Evolutionary conservation across 1,140 invertebrate genomes (phyloP).

Genomic region (Diachasmimorpha longicaudata): DNA sequence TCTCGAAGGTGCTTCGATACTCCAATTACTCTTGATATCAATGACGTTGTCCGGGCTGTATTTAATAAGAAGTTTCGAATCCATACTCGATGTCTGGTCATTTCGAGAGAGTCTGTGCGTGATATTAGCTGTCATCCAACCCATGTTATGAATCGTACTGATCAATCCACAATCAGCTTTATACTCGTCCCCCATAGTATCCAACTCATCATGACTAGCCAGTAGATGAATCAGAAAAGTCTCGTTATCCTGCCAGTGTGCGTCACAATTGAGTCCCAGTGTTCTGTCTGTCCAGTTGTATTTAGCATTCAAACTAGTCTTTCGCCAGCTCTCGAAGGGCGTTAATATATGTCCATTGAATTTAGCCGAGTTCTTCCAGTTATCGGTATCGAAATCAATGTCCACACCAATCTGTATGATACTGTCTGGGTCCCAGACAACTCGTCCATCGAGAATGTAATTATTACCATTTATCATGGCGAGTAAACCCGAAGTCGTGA

Average conservation of each 20-base stretch:
- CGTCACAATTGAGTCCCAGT: conserved; percentile 52
- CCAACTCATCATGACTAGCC: conserved; percentile 50
- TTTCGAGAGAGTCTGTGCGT: conserved; percentile 60
- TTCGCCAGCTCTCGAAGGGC: conserved; percentile 76
- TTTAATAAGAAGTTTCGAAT: conserved; percentile 63
- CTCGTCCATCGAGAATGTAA: conserved; percentile 56
- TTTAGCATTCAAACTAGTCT: conserved; percentile 69
- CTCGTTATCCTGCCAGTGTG: conserved; percentile 68
- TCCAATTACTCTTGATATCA: conserved; percentile 66
- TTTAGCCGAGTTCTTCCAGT: conserved; percentile 51
- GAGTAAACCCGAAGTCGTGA: conserved; percentile 67
- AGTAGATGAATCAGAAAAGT: conserved; percentile 62
- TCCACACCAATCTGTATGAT: conserved; percentile 62
- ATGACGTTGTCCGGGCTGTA: conserved; percentile 65
- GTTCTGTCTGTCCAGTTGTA: conserved; percentile 52
- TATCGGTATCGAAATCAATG: conserved; percentile 60
- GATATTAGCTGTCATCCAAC: conserved; percentile 63
- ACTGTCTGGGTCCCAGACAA: conserved; percentile 67
- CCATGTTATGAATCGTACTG: conserved; percentile 67
- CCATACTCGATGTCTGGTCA: conserved; percentile 52
- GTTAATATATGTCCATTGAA: conserved; percentile 68
- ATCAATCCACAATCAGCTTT: conserved; percentile 62
- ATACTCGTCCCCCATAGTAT: conserved; percentile 53
- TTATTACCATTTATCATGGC: conserved; percentile 52
- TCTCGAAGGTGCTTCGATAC: conserved; percentile 51